phyloP scores from a whole-genome alignment of 2,888 invertebrate genomes.

The Ormia ochracea region DNA sequence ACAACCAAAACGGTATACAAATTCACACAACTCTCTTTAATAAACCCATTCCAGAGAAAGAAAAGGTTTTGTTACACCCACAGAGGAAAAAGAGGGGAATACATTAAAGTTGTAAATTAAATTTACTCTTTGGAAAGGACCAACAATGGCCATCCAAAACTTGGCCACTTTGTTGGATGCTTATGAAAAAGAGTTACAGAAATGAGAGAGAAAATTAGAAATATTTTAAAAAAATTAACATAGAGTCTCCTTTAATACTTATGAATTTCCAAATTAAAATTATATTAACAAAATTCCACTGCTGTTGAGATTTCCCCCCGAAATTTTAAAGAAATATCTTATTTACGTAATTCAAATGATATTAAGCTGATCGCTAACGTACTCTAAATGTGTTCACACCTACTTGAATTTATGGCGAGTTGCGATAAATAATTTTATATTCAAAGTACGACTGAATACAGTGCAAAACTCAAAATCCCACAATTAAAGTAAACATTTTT shows the following conservation, averaged over 20 bases:
- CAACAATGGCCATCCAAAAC: neutral
- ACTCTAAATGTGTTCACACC: constrained; percentile 51
- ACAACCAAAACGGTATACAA: neutral
- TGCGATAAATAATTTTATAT: constrained; percentile 29
- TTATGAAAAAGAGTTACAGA: too few relatives aligned
- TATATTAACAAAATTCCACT: too few relatives aligned
- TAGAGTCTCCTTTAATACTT: too few relatives aligned
- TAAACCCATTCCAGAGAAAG: neutral
- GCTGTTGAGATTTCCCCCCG: too few relatives aligned
- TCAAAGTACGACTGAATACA: constrained; percentile 13
- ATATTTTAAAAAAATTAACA: too few relatives aligned
- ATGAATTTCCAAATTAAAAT: too few relatives aligned
- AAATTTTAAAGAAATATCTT: too few relatives aligned
- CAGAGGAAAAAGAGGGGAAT: neutral
- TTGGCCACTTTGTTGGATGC: too few relatives aligned
- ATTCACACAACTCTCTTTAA: constrained; percentile 9
- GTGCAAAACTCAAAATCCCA: neutral
- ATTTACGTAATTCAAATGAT: neutral
- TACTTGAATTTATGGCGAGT: constrained; percentile 45
- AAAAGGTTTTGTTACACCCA: constrained; percentile 1
- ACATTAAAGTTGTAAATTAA: neutral
- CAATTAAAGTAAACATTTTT: neutral
- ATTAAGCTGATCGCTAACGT: neutral
- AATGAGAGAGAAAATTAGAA: too few relatives aligned
- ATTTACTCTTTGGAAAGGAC: neutral